Base-by-base conservation (phyloP, 2,888 invertebrate genomes). In the Anthrax anthrax region DNA sequence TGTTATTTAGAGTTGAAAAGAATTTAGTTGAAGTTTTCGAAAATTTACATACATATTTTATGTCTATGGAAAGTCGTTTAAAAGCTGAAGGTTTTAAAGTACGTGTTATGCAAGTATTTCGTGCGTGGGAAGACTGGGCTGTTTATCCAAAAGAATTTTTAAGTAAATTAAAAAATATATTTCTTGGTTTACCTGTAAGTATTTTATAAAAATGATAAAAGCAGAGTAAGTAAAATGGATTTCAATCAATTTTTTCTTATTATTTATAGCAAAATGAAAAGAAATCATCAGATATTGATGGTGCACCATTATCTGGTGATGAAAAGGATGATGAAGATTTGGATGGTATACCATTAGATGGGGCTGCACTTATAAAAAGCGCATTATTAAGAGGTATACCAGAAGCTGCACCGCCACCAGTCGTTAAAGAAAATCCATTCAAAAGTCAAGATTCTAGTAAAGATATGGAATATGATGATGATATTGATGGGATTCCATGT, bases 71-170 rank as follows among this genome's bases (percentile, higher is more conserved):
- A 56, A 85, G 86, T 52, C 72, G 88, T 45, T 70, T 95, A 46
- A 90, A 91, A 72, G 92, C 92, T n/a, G 97, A 98, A 69, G 92
- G 94, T 34, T 94, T 95, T 68, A 90, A 94, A 61, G 80, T 84
- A 48, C 72, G 95, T 40, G 87, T 96, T 32, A 80, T 91, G 63
- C 78, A 85, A 59, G 85, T 90, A 56, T 80, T 97, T 63, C 81
- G 89, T 60, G 91, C 95, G 2, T 97, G 98, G 96, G 95, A 96
- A 65, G 97, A 98, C 63, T 92, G 92, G 83, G 83, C 89, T 16
- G 81, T 98, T 50, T 98, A 97, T 71, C 88, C 96, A 1, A 84
- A 86, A 48, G 94, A 96, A 54, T 88, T 87, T 67, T 74, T 99
- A 51, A 78, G 84, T 51, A 83, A 80, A 60, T 70, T 95, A 50